phyloP scores from a whole-genome alignment of 2,113 vertebrate species.

The Eulemur macaco region DNA sequence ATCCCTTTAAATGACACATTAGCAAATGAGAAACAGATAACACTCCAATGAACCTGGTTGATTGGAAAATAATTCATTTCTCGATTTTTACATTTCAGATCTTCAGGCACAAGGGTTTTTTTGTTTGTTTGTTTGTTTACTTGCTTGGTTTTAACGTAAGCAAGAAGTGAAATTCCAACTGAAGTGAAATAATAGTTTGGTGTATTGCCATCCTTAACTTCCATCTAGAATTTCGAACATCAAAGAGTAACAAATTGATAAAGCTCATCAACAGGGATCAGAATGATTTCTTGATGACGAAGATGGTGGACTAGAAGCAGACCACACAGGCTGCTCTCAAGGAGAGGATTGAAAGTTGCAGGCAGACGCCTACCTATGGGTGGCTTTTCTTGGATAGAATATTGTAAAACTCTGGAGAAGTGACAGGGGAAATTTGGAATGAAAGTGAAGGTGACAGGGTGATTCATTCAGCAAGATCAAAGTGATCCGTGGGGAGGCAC shows the following conservation, averaged over 20 bases:
- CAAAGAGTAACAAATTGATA: not conserved
- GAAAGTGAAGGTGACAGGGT: too few species aligned
- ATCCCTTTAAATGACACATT: not conserved
- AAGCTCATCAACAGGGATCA: too few species aligned
- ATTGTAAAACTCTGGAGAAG: too few species aligned
- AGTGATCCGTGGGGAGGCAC: too few species aligned
- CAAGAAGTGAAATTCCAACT: not conserved
- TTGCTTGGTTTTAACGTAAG: not conserved
- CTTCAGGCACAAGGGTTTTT: not conserved
- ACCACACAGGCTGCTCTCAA: too few species aligned
- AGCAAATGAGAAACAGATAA: not conserved
- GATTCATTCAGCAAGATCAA: too few species aligned
- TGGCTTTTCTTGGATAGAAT: too few species aligned
- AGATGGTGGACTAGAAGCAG: too few species aligned
- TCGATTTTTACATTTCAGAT: not conserved
- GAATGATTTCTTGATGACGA: too few species aligned
- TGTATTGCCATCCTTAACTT: not conserved
- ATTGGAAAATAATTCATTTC: not conserved
- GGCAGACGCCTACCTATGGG: too few species aligned
- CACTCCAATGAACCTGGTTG: not conserved
- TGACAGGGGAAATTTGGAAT: too few species aligned
- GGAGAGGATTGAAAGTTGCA: too few species aligned
- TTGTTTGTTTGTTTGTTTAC: not conserved
- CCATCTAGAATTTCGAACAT: not conserved
- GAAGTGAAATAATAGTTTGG: not conserved